phyloP scores from a whole-genome alignment of 1,140 invertebrate genomes.

The Ladona fulva region DNA sequence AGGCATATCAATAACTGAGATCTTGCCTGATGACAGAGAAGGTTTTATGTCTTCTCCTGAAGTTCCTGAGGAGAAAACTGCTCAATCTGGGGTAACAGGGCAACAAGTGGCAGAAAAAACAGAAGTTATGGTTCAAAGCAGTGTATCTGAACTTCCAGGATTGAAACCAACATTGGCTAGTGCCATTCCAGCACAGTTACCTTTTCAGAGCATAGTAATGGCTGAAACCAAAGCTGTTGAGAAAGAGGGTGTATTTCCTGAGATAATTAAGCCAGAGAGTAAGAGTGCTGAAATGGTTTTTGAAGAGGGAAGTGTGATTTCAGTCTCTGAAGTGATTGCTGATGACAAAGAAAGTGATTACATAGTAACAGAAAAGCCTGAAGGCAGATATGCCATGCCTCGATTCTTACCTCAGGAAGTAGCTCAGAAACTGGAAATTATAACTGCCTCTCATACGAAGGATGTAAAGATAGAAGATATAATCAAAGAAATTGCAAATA shows the following conservation, averaged over 20 bases:
- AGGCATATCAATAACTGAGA: constrained; percentile 24
- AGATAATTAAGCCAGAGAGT: not conserved
- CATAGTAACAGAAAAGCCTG: constrained; percentile 23
- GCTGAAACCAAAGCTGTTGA: not conserved
- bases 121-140: not conserved
- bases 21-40: not conserved
- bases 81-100: not conserved
- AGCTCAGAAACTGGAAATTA: not conserved
- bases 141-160: not conserved
- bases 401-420: constrained; percentile 27
- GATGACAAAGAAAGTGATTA: constrained; percentile 18
- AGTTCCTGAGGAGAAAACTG: not conserved
- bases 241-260: not conserved
- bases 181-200: constrained; percentile 16
- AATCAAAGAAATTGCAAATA: not conserved
- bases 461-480: not conserved
- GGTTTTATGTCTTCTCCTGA: constrained; percentile 15
- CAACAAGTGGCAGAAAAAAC: not conserved
- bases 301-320: not conserved
- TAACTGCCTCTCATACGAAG: not conserved
- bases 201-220: not conserved
- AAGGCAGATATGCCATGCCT: constrained; percentile 17
- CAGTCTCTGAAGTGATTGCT: not conserved
- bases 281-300: not conserved
- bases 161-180: not conserved